Conservation (phyloP, 2,797 vertebrate species). For the Carapus acus region DNA sequence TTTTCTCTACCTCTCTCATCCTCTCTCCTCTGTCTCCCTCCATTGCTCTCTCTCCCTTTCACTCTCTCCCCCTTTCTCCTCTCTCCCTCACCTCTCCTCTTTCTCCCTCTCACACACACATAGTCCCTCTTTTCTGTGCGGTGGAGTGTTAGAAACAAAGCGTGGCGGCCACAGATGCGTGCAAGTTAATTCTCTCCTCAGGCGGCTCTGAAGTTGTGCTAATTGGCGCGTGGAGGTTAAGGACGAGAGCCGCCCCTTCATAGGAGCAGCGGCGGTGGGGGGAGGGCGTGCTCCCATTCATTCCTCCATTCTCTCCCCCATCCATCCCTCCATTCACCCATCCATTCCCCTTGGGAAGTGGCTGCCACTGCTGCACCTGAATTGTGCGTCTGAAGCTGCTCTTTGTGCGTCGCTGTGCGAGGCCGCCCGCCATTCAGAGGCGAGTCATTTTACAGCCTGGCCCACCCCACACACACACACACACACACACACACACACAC, state of each 20-base stretch:
- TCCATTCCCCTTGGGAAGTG: slow-evolving; percentile 9
- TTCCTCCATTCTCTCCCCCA: slow-evolving; percentile 18
- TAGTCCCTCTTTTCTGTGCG: slow-evolving; percentile 5
- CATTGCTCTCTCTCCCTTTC: slow-evolving; percentile 41
- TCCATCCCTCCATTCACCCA: slow-evolving; percentile 9
- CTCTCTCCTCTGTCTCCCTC: slow-evolving; percentile 3
- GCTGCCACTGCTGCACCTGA: not conserved
- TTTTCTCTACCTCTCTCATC: not conserved
- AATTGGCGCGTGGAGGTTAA: slow-evolving; percentile 39
- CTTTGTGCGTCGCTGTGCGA: slow-evolving; percentile 9
- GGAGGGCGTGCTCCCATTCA: slow-evolving; percentile 1
- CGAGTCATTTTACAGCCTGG: not conserved
- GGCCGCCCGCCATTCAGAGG: not conserved
- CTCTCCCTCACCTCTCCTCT: not conserved
- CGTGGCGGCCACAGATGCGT: slow-evolving; percentile 26
- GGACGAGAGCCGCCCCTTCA: slow-evolving; percentile 36
- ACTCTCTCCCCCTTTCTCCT: slow-evolving; percentile 9
- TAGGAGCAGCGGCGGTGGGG: slow-evolving; percentile 26
- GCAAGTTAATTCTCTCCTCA: slow-evolving; percentile 26
- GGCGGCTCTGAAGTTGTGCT: slow-evolving; percentile 11
- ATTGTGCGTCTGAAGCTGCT: slow-evolving; percentile 4
- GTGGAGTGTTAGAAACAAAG: slow-evolving; percentile 23
- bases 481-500: too few species aligned
- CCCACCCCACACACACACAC: too few species aligned
- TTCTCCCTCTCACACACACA: slow-evolving; percentile 1